A percentile compares a stretch with the other conserved stretches of the same genome.
Evolutionary conservation across 2,113 vertebrate genomes (phyloP).

Genomic region (Indicator indicator): DNA sequence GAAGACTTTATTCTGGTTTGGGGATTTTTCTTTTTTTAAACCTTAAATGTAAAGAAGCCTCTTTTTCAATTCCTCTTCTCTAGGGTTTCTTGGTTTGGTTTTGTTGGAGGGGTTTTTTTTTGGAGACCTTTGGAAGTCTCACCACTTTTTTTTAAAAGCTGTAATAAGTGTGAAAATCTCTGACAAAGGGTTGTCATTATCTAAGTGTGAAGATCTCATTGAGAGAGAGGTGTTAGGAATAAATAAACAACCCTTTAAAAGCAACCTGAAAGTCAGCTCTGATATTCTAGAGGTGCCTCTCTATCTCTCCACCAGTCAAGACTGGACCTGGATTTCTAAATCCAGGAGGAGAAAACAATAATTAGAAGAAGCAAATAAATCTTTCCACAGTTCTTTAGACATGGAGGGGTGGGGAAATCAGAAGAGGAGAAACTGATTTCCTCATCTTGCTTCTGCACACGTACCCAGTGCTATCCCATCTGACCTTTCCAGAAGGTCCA

Average conservation of each 20-base stretch:
- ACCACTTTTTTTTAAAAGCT: neutral
- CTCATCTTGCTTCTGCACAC: neutral
- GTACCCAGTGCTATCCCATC: neutral
- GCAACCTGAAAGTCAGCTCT: neutral
- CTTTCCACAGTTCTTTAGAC: neutral
- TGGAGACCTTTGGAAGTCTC: neutral
- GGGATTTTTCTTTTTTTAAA: neutral
- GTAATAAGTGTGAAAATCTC: neutral
- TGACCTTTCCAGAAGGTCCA: neutral
- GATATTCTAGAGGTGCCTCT: neutral
- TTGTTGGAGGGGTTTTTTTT: neutral
- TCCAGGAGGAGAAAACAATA: neutral
- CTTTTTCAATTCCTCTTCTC: neutral
- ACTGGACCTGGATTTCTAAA: slow-evolving; percentile 5
- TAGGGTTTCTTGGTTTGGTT: too few relatives aligned
- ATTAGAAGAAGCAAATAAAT: neutral
- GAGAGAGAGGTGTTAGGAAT: neutral
- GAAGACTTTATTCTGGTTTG: neutral
- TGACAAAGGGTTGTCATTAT: neutral
- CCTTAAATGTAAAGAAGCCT: neutral
- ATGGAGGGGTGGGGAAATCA: neutral
- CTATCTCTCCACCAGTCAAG: neutral
- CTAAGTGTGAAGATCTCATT: neutral
- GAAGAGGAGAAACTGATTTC: neutral
- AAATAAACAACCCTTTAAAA: neutral